Conservation (phyloP, 2,797 vertebrate genomes). For the Manis pentadactyla region DNA sequence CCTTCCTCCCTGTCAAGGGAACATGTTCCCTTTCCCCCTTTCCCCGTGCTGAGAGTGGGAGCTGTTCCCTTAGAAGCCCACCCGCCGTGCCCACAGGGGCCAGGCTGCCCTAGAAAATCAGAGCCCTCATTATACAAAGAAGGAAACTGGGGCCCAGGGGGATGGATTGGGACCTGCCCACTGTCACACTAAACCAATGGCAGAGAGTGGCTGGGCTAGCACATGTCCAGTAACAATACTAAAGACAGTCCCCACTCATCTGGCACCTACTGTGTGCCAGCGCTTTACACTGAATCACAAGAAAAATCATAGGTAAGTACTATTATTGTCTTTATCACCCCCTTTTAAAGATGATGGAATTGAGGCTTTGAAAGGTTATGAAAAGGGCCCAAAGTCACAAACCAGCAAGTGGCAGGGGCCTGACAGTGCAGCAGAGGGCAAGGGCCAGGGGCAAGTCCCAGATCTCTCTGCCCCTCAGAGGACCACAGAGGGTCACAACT, state of each 20-base stretch:
- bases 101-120: background rate
- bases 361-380: background rate
- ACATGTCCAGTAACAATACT: background rate
- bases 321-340: background rate
- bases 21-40: background rate
- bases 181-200: background rate
- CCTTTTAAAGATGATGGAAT: background rate
- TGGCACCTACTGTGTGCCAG: background rate
- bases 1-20: background rate
- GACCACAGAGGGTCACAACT: background rate
- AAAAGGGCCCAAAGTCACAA: constrained; percentile 8
- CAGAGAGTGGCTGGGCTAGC: background rate
- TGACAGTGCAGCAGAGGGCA: background rate
- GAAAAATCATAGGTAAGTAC: background rate
- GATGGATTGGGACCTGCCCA: background rate
- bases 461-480: background rate
- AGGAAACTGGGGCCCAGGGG: background rate
- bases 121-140: background rate
- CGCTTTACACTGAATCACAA: background rate
- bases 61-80: background rate
- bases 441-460: background rate
- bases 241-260: background rate
- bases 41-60: background rate
- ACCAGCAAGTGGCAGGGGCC: background rate
- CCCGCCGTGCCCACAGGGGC: background rate